These are phyloP conservation scores for Choloepus didactylus DNA, from an alignment of 2,797 vertebrate species.

Conservation along the genomic window DNA sequence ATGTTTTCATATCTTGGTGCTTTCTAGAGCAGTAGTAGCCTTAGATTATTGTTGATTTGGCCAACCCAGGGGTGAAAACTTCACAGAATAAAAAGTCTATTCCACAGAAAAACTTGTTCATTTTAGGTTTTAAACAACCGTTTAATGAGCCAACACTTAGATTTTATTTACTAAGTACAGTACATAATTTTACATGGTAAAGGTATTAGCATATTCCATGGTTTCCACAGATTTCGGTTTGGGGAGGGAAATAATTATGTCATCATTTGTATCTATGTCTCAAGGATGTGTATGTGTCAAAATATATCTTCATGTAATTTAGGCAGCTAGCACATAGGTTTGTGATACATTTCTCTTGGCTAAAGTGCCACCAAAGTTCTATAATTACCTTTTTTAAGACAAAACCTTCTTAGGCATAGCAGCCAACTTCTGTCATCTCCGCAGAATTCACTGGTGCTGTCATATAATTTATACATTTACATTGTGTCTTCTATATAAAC, in stretches of 20 bases:
- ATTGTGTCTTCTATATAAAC: not conserved
- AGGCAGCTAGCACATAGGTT: not conserved
- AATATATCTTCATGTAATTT: not conserved
- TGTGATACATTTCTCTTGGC: conserved; percentile 16
- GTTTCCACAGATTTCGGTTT: conserved; percentile 20
- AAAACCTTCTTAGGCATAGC: not conserved
- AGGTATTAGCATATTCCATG: not conserved
- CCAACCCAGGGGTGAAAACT: not conserved
- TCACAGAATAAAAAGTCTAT: conserved; percentile 24
- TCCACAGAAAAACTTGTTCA: not conserved
- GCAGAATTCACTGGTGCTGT: not conserved
- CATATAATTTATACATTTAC: not conserved
- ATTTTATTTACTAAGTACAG: not conserved
- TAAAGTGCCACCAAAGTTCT: not conserved
- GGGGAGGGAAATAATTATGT: conserved; percentile 8
- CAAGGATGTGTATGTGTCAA: not conserved
- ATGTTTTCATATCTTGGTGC: not conserved
- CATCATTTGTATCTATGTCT: conserved; percentile 40
- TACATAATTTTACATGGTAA: not conserved
- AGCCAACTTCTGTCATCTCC: not conserved
- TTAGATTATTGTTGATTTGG: conserved; percentile 48
- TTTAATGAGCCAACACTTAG: not conserved
- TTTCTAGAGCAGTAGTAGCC: not conserved
- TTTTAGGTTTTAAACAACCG: not conserved
- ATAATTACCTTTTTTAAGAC: conserved; percentile 11